Percentiles rank a stretch among this genome's conserved stretches.
phyloP scores from a whole-genome alignment of 2,113 vertebrate genomes.

The Perca fluviatilis region DNA sequence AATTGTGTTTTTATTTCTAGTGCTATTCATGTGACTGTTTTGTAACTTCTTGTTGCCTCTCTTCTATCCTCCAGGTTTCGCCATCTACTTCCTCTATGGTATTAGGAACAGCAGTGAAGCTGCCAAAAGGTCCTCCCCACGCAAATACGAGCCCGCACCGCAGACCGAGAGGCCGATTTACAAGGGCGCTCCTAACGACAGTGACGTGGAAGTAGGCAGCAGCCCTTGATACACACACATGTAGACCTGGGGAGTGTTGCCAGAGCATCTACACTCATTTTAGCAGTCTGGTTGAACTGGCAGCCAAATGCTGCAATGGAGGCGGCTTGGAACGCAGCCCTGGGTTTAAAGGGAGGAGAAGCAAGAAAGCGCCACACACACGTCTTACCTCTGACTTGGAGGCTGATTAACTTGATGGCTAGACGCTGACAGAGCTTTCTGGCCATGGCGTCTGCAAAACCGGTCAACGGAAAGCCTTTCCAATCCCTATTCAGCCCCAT shows the following conservation, averaged over 20 bases:
- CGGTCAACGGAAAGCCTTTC: too few species aligned
- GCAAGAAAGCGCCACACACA: slow-evolving; percentile 49
- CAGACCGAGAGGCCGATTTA: slow-evolving; percentile 81
- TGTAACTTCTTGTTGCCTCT: background rate
- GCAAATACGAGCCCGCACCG: slow-evolving; percentile 68
- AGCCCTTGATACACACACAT: slow-evolving; percentile 67
- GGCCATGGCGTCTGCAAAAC: slow-evolving; percentile 1
- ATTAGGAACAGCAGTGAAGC: slow-evolving; percentile 90
- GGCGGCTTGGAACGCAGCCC: slow-evolving; percentile 29
- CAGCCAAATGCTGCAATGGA: slow-evolving; percentile 26
- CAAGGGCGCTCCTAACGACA: slow-evolving; percentile 63
- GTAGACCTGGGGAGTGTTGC: slow-evolving; percentile 22
- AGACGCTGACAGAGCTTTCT: slow-evolving; percentile 43
- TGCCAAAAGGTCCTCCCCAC: slow-evolving; percentile 47
- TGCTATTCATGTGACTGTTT: background rate
- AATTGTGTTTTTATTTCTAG: background rate
- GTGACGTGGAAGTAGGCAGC: slow-evolving; percentile 73
- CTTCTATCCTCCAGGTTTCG: slow-evolving; percentile 84
- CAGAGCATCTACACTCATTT: slow-evolving; percentile 35
- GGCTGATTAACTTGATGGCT: slow-evolving; percentile 61
- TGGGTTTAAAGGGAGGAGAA: slow-evolving; percentile 48
- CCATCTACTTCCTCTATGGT: slow-evolving; percentile 93
- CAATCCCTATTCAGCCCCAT: too few species aligned
- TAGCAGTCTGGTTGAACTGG: slow-evolving; percentile 8
- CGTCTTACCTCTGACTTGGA: slow-evolving; percentile 67